Percentiles rank a stretch among this genome's conserved stretches.
phyloP scores from a whole-genome alignment of 2,888 invertebrate genomes.

The Acleris sparsana region DNA sequence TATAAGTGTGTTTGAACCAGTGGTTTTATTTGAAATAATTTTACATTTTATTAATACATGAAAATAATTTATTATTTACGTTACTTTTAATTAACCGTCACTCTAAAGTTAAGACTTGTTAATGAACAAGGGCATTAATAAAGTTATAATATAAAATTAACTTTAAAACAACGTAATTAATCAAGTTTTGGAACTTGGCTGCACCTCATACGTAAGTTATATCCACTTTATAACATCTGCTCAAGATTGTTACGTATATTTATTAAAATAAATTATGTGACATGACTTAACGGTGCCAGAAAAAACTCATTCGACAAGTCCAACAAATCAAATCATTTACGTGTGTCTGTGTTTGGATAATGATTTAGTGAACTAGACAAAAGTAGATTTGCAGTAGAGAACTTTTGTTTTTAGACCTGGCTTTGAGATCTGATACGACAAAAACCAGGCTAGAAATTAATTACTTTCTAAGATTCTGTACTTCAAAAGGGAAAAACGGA shows the following conservation, averaged over 20 bases:
- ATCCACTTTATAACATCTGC: slow-evolving; percentile 5
- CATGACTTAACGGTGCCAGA: background rate
- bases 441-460: no score
- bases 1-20: no score
- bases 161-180: slow-evolving; percentile 15
- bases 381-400: no score
- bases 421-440: no score
- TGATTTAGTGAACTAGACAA: no score
- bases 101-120: no score
- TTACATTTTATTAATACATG: no score
- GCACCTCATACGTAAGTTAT: slow-evolving; percentile 15
- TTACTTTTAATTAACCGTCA: background rate
- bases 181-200: slow-evolving; percentile 19
- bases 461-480: no score
- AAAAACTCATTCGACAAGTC: background rate
- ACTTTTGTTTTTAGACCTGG: no score
- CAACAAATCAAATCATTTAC: background rate
- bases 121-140: background rate
- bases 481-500: no score
- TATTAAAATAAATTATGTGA: background rate
- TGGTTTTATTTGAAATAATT: no score
- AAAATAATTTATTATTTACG: background rate
- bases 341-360: background rate
- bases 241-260: background rate
- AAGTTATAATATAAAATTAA: slow-evolving; percentile 2